Percentiles rank a stretch among this genome's conserved stretches.
Evolutionary conservation across 2,113 vertebrate species (phyloP).

Genomic region (Tetrao urogallus): DNA sequence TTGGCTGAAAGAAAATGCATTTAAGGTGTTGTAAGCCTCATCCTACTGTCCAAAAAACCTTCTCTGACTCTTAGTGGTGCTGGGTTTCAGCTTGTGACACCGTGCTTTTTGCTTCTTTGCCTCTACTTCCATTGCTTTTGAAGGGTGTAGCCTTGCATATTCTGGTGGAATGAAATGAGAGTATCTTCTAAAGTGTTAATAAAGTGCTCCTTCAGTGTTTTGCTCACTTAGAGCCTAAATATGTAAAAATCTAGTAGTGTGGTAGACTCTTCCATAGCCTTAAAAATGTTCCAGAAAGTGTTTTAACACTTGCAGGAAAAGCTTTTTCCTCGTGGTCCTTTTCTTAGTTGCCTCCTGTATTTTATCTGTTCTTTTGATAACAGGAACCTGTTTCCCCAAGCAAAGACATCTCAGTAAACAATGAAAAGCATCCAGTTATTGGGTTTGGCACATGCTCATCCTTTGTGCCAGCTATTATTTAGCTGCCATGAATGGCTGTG

Average conservation of each 20-base stretch:
- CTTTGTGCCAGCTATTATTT: not conserved
- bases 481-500: not conserved
- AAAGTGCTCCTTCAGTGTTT: not conserved
- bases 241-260: not conserved
- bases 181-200: not conserved
- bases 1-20: not conserved
- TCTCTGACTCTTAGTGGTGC: not conserved
- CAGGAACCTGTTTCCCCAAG: not conserved
- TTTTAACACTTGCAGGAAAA: not conserved
- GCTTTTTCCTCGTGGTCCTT: not conserved
- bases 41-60: not conserved
- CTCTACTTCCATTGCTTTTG: not conserved
- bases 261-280: not conserved
- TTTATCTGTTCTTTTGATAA: not conserved
- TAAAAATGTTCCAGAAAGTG: not conserved
- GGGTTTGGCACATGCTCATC: not conserved
- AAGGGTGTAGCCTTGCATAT: not conserved
- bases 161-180: not conserved
- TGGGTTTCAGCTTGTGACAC: not conserved
- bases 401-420: not conserved
- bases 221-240: not conserved
- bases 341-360: not conserved
- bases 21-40: not conserved
- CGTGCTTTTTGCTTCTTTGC: not conserved
- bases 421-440: not conserved